Evolutionary conservation across 1,140 invertebrate species (phyloP).

Genomic region (Leptoteleia sp.): DNA sequence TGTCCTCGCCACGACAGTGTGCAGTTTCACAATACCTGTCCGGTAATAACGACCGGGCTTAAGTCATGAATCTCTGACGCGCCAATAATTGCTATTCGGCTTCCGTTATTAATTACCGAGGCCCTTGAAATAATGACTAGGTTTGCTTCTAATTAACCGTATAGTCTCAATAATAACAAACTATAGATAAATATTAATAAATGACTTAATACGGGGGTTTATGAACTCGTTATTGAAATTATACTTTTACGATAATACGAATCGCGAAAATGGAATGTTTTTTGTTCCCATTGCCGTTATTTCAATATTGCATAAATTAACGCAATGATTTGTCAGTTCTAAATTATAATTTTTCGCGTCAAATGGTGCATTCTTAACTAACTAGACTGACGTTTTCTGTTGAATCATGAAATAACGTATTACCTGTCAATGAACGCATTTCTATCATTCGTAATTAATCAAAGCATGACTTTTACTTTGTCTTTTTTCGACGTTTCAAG

Average conservation of each 20-base stretch:
- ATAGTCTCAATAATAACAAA: constrained; percentile 41
- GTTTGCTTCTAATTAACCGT: constrained; percentile 61
- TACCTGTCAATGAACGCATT: background rate
- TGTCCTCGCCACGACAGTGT: constrained; percentile 26
- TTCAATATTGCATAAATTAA: too few relatives aligned
- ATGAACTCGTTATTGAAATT: background rate
- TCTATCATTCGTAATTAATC: constrained; percentile 24
- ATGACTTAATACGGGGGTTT: constrained; percentile 24
- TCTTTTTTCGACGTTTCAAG: constrained; percentile 13
- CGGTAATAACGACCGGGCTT: constrained; percentile 60
- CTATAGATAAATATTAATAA: constrained; percentile 35
- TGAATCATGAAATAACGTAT: background rate
- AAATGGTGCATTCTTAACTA: constrained; percentile 4
- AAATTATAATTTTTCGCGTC: constrained; percentile 2
- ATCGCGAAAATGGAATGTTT: too few relatives aligned
- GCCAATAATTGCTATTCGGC: constrained; percentile 63
- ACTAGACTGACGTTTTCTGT: constrained; percentile 4
- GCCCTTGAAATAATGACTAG: constrained; percentile 50
- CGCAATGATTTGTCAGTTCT: background rate
- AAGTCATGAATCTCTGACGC: constrained; percentile 61
- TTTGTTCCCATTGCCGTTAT: too few relatives aligned
- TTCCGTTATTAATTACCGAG: constrained; percentile 59
- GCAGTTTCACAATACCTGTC: constrained; percentile 47
- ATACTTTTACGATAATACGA: too few relatives aligned
- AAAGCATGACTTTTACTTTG: constrained; percentile 23